A percentile compares a stretch with the other conserved stretches of the same genome.
Conservation (phyloP, 2,113 vertebrate species). For the Halcyon malimbica region DNA sequence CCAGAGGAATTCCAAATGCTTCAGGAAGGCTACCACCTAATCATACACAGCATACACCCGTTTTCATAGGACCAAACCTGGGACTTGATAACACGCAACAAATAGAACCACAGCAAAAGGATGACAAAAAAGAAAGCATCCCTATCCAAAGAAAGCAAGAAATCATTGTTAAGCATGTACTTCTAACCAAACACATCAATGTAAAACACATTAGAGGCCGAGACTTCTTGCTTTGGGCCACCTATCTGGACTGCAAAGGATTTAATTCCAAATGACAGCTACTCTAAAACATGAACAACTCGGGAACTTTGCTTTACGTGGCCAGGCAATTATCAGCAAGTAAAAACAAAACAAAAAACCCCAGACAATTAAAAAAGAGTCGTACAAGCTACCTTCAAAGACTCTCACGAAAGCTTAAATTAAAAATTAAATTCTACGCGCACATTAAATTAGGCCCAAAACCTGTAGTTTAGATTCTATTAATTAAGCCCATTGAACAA, state of each 20-base stretch:
- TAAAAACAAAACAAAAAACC: background rate
- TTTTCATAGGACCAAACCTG: background rate
- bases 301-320: background rate
- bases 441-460: background rate
- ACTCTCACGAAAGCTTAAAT: background rate
- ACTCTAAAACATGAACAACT: background rate
- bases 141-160: background rate
- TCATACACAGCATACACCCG: background rate
- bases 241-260: background rate
- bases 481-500: constrained; percentile 8
- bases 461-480: background rate
- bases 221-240: background rate
- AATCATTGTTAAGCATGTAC: fast-evolving
- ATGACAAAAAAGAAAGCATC: background rate
- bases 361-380: background rate
- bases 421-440: constrained; percentile 1
- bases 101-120: background rate
- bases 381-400: background rate
- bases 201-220: background rate
- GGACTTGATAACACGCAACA: background rate
- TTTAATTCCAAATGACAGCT: background rate
- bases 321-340: background rate
- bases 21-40: background rate
- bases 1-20: background rate
- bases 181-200: background rate